Base-by-base conservation (phyloP, 2,797 vertebrate species). In the Eulemur albifrons region DNA sequence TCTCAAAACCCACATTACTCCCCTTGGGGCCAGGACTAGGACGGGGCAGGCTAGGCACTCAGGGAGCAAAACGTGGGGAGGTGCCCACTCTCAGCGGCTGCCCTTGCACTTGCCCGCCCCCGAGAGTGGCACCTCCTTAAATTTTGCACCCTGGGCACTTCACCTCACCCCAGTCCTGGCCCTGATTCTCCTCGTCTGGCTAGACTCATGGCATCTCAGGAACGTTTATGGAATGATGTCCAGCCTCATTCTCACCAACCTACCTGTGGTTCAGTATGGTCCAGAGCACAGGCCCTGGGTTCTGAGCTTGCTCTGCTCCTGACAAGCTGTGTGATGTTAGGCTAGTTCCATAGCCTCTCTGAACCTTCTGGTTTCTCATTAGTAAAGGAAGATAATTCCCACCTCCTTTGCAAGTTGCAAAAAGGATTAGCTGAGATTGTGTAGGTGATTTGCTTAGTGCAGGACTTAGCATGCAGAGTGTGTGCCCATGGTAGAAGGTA, bases 331-430 rank as follows among this genome's bases (percentile, higher is more conserved):
- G 75, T 70, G 73, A 63, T 0, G 13, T 3, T 1, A 65, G 73
- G 5, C 27, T 73, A 48, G 7, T 63, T 52, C 52, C n/a, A 43
- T 35, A 91, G 25, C 23, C 25, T 73, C 40, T 83, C 88, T 75
- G 20, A 80, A 45, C 67, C 25, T 67, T 73, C 50, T 61, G n/a
- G 43, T 48, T 81, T 94, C 69, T 92, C 63, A 23, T 30, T 52
- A 40, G 23, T 35, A 63, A 81, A n/a, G n/a, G 65, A 70, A 48
- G 89, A 25, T 48, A 35, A 35, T 30, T 67, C 40, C 50, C 32
- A 38, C 18, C 7, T 18, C 12, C 13, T 72, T 2, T n/a, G 1
- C 57, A 38, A 35, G 40, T 15, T 73, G 32, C 30, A 38, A 18
- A 67, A 79, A 91, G 63, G 40, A 73, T 52, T 57, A 50, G 17